Conservation (phyloP, 2,888 invertebrate genomes). For the Caenorhabditis sp. region DNA sequence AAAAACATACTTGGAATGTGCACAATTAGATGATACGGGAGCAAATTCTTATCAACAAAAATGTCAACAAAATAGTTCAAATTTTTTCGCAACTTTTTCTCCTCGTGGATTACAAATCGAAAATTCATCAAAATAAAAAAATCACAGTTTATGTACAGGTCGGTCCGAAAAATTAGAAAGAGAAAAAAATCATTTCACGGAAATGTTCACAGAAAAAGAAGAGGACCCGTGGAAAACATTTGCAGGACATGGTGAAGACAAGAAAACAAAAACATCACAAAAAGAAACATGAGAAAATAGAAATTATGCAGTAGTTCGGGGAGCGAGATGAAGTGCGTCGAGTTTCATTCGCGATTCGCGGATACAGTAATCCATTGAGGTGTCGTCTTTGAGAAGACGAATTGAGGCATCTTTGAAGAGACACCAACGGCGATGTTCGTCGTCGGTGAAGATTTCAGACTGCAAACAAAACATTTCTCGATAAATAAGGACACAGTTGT, state of each 20-base stretch:
- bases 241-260: not conserved
- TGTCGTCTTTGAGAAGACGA: constrained; percentile 36
- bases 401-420: constrained; percentile 29
- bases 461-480: constrained; percentile 12
- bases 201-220: no score
- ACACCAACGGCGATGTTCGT: constrained; percentile 34
- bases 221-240: constrained; percentile 6
- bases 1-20: no score
- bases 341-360: constrained; percentile 44
- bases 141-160: no score
- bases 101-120: no score
- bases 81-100: no score
- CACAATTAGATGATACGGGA: no score
- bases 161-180: no score
- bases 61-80: no score
- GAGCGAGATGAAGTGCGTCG: constrained; percentile 40
- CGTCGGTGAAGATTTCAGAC: constrained; percentile 32
- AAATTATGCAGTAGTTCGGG: constrained; percentile 32
- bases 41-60: no score
- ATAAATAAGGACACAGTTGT: not conserved
- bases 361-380: constrained; percentile 41
- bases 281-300: no score
- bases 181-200: no score
- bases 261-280: not conserved
- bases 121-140: no score